phyloP scores from a whole-genome alignment of 2,888 invertebrate genomes.

The Plebejus argus region DNA sequence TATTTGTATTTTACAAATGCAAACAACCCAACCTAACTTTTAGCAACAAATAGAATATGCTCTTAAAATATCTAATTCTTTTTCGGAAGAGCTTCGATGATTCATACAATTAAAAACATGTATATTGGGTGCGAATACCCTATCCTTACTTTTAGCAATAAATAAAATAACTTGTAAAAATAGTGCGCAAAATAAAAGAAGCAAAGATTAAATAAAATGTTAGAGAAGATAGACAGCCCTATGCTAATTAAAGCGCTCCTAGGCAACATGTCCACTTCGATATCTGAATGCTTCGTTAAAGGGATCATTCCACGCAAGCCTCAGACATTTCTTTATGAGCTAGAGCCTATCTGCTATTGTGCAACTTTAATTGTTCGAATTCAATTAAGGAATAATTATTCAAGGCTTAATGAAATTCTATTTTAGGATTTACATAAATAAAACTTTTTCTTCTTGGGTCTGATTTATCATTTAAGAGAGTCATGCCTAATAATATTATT shows the following conservation, averaged over 20 bases:
- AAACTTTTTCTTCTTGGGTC: too few relatives aligned
- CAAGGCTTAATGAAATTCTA: not conserved
- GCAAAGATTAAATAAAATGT: constrained; percentile 23
- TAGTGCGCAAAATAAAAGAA: constrained; percentile 5
- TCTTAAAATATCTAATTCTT: too few relatives aligned
- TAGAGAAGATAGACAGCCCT: constrained; percentile 37
- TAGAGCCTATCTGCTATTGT: constrained; percentile 58
- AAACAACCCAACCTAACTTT: not conserved
- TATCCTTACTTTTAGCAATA: too few relatives aligned
- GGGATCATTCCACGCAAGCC: constrained; percentile 57
- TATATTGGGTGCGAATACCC: too few relatives aligned
- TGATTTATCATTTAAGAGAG: not conserved
- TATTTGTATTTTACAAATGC: not conserved
- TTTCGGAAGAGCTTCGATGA: not conserved
- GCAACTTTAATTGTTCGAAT: constrained; percentile 58
- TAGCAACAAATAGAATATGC: too few relatives aligned
- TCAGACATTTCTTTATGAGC: constrained; percentile 52
- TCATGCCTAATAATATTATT: not conserved
- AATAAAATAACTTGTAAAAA: constrained; percentile 5
- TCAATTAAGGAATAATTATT: not conserved
- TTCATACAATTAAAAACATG: too few relatives aligned
- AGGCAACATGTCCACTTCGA: constrained; percentile 43
- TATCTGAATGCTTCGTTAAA: constrained; percentile 59
- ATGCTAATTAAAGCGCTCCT: constrained; percentile 45
- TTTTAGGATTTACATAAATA: not conserved